phyloP scores from a whole-genome alignment of 2,888 invertebrate genomes.

The Diplazon laetatorius region DNA sequence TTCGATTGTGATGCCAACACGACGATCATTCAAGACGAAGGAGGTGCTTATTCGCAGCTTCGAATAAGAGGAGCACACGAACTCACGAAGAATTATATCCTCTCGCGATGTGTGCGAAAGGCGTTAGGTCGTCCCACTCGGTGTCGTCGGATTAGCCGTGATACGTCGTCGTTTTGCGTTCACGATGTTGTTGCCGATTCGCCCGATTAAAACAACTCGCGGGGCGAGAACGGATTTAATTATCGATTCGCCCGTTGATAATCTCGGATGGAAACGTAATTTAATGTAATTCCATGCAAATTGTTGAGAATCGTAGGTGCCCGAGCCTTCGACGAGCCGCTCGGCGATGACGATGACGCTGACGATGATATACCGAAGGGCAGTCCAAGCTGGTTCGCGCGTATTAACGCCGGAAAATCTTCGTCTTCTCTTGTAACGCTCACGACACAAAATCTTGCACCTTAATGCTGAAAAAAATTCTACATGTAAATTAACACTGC shows the following conservation, averaged over 20 bases:
- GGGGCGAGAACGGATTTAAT: constrained; percentile 65
- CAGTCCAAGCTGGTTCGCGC: constrained; percentile 42
- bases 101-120: constrained; percentile 45
- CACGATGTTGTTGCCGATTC: constrained; percentile 51
- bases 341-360: constrained; percentile 47
- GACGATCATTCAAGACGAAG: constrained; percentile 58
- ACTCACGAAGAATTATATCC: constrained; percentile 35
- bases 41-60: constrained; percentile 10
- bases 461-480: too few relatives aligned
- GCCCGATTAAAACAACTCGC: constrained; percentile 64
- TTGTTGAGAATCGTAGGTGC: constrained; percentile 65
- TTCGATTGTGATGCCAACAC: constrained; percentile 50
- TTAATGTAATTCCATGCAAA: constrained; percentile 68
- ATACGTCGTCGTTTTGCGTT: constrained; percentile 64
- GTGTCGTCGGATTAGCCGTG: constrained; percentile 66
- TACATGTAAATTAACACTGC: constrained; percentile 55
- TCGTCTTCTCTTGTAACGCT: not conserved
- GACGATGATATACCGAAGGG: constrained; percentile 36
- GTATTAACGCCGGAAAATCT: constrained; percentile 13
- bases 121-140: constrained; percentile 64
- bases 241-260: constrained; percentile 66
- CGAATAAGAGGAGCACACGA: constrained; percentile 34
- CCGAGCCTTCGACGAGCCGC: constrained; percentile 45
- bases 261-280: constrained; percentile 67
- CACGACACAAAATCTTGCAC: not conserved